phyloP scores from a whole-genome alignment of 2,113 vertebrate genomes.

The Polypterus bichir region DNA sequence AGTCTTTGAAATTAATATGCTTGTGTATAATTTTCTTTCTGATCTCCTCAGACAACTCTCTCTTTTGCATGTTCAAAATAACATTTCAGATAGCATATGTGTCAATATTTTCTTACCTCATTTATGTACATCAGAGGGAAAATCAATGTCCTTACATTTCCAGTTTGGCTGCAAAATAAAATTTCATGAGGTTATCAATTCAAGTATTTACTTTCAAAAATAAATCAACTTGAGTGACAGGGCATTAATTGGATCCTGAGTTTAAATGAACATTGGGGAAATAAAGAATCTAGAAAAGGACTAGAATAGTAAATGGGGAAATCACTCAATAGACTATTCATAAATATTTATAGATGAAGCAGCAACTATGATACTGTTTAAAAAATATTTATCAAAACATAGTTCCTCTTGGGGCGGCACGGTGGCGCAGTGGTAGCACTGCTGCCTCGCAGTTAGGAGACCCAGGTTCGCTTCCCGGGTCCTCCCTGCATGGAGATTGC shows the following conservation, averaged over 20 bases:
- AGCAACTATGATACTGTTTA: too few species aligned
- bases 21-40: too few species aligned
- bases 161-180: constrained; percentile 56
- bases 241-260: neutral
- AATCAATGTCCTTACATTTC: constrained; percentile 57
- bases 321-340: neutral
- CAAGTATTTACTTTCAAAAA: neutral
- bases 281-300: neutral
- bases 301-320: neutral
- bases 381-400: too few species aligned
- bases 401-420: too few species aligned
- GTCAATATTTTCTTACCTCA: constrained; percentile 54
- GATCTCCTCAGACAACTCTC: too few species aligned
- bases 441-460: too few species aligned
- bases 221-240: neutral
- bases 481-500: too few species aligned
- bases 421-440: too few species aligned
- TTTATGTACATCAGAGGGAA: constrained; percentile 85
- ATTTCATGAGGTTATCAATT: constrained; percentile 1
- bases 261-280: neutral
- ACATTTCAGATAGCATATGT: too few species aligned
- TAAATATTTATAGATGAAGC: neutral
- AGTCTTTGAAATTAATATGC: too few species aligned
- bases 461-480: too few species aligned
- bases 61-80: too few species aligned